Percentiles rank a stretch among this genome's conserved stretches.
Evolutionary conservation across 2,888 invertebrate genomes (phyloP).

Genomic region (Eupithecia vulgata): DNA sequence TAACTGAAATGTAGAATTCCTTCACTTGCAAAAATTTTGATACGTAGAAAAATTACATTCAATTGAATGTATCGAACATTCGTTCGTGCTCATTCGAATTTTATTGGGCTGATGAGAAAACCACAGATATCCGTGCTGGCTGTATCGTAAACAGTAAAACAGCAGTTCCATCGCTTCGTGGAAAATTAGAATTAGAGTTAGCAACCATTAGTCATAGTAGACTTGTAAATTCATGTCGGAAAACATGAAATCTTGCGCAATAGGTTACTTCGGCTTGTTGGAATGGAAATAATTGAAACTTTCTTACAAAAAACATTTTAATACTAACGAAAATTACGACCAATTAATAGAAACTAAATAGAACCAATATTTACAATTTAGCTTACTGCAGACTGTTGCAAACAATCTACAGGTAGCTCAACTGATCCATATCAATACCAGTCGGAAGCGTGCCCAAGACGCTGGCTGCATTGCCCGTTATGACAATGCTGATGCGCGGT

Average conservation of each 20-base stretch:
- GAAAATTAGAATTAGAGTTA: not conserved
- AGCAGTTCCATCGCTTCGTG: not conserved
- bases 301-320: not conserved
- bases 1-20: too few species aligned
- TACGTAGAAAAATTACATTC: not conserved
- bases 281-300: not conserved
- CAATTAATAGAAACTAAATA: too few species aligned
- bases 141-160: not conserved
- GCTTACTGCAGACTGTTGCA: too few species aligned
- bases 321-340: too few species aligned
- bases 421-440: too few species aligned
- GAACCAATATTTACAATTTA: too few species aligned
- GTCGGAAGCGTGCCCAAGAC: too few species aligned
- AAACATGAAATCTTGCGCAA: not conserved
- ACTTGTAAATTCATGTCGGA: not conserved
- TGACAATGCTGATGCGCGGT: too few species aligned
- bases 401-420: too few species aligned
- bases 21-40: too few species aligned
- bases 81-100: not conserved
- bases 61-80: not conserved
- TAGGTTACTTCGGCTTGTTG: not conserved
- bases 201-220: not conserved
- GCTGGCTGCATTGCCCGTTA: too few species aligned
- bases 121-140: not conserved
- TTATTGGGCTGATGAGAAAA: not conserved